Percentiles rank a stretch among this genome's conserved stretches.
Conservation (phyloP, 2,113 vertebrate species). For the Hippocampus abdominalis region DNA sequence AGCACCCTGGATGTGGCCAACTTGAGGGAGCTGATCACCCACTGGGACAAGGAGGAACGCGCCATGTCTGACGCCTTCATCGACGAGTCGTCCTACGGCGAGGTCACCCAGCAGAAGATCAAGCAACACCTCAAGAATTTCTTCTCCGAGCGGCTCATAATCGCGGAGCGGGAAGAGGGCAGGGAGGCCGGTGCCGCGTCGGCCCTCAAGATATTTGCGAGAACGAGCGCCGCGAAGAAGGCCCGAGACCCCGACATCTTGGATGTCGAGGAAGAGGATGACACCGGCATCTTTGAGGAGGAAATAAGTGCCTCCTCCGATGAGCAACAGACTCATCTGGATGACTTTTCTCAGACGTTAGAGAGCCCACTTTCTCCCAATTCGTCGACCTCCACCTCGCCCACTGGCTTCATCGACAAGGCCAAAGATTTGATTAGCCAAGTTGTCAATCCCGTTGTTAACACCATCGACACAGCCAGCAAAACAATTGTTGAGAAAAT, state of each 20-base stretch:
- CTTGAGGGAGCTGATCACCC: not conserved
- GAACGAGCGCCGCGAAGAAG: not conserved
- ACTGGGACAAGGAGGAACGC: not conserved
- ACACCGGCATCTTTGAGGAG: not conserved
- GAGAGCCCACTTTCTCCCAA: not conserved
- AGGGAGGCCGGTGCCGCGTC: not conserved
- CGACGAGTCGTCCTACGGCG: not conserved
- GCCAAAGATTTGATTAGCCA: not conserved
- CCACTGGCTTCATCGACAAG: not conserved
- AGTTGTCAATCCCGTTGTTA: not conserved
- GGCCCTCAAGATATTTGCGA: not conserved
- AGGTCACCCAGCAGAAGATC: conserved; percentile 5
- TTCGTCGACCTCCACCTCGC: not conserved
- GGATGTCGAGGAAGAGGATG: not conserved
- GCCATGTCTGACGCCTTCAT: not conserved
- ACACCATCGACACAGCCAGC: not conserved
- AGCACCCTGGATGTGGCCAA: not conserved
- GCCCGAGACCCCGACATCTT: not conserved
- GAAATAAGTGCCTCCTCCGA: not conserved
- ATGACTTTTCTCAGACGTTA: not conserved
- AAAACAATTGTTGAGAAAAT: not conserved
- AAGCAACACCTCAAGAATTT: not conserved
- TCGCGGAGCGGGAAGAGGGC: not conserved
- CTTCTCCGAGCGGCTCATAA: not conserved
- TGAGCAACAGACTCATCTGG: not conserved